Conservation (phyloP, 2,113 vertebrate genomes). For the human region GRCh38 chr3:51401501-51402000, state of each 20-base stretch:
- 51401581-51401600: neutral
- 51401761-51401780: neutral
- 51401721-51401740: neutral
- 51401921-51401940: neutral
- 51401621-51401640: neutral
- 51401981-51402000: neutral
- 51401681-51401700: neutral
- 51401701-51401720: neutral
- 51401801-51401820: neutral
- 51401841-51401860: neutral
- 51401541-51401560: slow-evolving; percentile 11
- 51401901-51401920: neutral
- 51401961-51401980: neutral
- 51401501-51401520: neutral
- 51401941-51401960: neutral
- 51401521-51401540: neutral
- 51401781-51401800: neutral
- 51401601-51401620: neutral
- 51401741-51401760: neutral
- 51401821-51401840: neutral
- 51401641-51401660: neutral
- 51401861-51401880: neutral
- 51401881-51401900: neutral
- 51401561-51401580: neutral
- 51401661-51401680: slow-evolving; percentile 5